phyloP scores from a whole-genome alignment of 2,113 vertebrate species.

The Bambusicola thoracicus region DNA sequence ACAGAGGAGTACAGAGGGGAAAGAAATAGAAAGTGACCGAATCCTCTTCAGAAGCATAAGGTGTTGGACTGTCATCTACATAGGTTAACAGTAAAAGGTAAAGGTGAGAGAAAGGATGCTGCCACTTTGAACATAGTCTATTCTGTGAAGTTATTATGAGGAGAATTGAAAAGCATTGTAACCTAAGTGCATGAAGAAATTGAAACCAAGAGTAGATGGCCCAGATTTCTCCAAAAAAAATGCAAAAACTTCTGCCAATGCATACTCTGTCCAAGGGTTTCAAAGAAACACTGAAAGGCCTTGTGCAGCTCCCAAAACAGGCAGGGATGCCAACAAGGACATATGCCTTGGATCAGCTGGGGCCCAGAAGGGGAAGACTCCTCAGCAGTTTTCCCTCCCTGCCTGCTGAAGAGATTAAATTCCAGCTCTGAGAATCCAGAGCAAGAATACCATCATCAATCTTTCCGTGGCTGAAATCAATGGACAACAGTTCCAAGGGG shows the following conservation, averaged over 20 bases:
- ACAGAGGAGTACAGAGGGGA: background rate
- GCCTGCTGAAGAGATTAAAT: background rate
- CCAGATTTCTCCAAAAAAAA: slow-evolving; percentile 7
- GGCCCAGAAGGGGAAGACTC: background rate
- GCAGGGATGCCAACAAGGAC: background rate
- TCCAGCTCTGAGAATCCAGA: background rate
- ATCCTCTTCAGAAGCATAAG: background rate
- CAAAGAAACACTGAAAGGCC: background rate
- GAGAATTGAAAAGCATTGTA: background rate
- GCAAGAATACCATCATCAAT: background rate
- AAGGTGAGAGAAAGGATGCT: background rate
- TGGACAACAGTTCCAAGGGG: background rate
- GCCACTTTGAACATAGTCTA: background rate
- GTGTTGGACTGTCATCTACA: background rate
- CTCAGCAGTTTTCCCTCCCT: background rate
- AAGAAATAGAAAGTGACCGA: background rate
- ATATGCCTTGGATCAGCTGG: background rate
- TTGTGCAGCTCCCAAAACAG: background rate
- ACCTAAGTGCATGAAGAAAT: background rate
- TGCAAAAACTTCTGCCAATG: background rate
- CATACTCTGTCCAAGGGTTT: background rate
- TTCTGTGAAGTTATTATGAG: background rate
- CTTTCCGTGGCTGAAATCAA: background rate
- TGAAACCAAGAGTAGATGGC: background rate
- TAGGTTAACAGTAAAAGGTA: background rate